Conservation (phyloP, 2,113 vertebrate genomes). For the Delphinapterus leucas region DNA sequence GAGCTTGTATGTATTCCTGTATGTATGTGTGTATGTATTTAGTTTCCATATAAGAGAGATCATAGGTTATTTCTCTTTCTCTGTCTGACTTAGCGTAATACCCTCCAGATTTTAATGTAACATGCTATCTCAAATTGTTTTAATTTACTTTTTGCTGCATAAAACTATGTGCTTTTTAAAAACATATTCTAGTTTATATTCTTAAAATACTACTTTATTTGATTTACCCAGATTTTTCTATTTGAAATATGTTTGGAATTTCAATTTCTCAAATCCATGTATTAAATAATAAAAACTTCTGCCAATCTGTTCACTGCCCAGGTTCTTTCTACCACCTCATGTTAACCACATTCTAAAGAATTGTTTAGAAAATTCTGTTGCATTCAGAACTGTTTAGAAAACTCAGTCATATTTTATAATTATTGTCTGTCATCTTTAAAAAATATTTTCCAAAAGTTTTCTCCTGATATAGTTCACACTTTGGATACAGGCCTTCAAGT, state of each 20-base stretch:
- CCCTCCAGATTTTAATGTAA: not conserved
- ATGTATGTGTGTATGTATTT: not conserved
- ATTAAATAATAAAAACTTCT: not conserved
- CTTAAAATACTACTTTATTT: not conserved
- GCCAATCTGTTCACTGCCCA: not conserved
- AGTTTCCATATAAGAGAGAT: not conserved
- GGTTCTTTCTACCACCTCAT: not conserved
- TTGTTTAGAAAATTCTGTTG: not conserved
- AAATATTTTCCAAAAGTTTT: not conserved
- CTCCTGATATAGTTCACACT: not conserved
- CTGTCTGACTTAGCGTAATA: not conserved
- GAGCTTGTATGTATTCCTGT: not conserved
- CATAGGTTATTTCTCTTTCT: not conserved
- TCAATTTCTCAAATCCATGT: not conserved
- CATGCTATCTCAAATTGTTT: not conserved
- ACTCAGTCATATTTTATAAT: not conserved
- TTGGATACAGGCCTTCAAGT: not conserved
- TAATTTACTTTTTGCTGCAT: not conserved
- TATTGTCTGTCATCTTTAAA: not conserved
- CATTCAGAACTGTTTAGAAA: not conserved
- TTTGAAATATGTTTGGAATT: not conserved
- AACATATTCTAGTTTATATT: not conserved
- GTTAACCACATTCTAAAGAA: not conserved
- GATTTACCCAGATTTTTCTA: not conserved
- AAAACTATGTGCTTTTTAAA: not conserved